phyloP scores from a whole-genome alignment of 2,888 invertebrate species.

The Empis livida region DNA sequence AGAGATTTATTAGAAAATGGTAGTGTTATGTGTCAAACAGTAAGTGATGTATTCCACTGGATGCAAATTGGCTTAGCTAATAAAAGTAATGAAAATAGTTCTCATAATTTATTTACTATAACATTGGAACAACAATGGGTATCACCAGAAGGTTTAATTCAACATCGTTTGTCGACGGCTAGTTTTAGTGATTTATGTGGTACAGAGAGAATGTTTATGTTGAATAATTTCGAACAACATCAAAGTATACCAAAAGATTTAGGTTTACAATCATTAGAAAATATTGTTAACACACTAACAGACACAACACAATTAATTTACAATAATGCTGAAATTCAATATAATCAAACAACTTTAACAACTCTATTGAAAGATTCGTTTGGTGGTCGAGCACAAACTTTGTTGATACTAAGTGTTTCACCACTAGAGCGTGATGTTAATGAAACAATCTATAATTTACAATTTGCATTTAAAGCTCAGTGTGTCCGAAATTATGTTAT shows the following conservation, averaged over 20 bases:
- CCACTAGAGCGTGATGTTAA: constrained; percentile 52
- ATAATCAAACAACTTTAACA: constrained; percentile 53
- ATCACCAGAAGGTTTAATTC: constrained; percentile 49
- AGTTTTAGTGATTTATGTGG: constrained; percentile 58
- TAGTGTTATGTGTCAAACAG: constrained; percentile 44
- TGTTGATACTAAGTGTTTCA: constrained; percentile 60
- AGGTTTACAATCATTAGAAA: constrained; percentile 52
- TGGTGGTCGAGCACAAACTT: constrained; percentile 60
- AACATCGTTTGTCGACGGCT: constrained; percentile 58
- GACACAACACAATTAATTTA: constrained; percentile 29
- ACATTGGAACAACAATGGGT: constrained; percentile 65
- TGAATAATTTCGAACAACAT: constrained; percentile 36
- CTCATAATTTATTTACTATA: constrained; percentile 56
- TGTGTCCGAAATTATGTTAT: constrained; percentile 58
- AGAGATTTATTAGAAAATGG: constrained; percentile 41
- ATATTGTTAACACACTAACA: constrained; percentile 47
- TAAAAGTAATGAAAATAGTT: constrained; percentile 40
- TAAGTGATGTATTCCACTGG: constrained; percentile 59
- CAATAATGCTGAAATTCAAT: constrained; percentile 27
- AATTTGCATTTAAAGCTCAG: constrained; percentile 51
- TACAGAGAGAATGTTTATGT: constrained; percentile 39
- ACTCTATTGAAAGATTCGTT: constrained; percentile 60
- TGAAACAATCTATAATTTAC: constrained; percentile 55
- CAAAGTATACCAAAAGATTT: constrained; percentile 44
- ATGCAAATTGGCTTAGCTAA: constrained; percentile 52